These are phyloP conservation scores for Anthonomus grandis DNA, from an alignment of 1,140 invertebrate genomes.

Conservation along the genomic window DNA sequence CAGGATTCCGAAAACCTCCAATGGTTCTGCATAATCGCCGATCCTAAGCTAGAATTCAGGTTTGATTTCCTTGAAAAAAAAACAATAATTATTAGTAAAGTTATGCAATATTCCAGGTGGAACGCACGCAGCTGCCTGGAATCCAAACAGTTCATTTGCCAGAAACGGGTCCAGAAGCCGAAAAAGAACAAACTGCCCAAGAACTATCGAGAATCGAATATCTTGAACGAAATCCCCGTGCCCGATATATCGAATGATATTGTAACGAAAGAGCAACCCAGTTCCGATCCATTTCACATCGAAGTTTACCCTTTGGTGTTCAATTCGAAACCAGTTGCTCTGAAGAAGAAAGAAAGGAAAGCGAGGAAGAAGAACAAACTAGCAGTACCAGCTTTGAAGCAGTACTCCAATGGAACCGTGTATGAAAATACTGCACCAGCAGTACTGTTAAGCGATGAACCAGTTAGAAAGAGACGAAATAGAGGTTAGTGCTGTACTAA, in stretches of 20 bases:
- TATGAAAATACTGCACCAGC: neutral
- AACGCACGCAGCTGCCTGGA: conserved; percentile 23
- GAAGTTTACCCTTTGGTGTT: conserved; percentile 7
- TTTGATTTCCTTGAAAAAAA: neutral
- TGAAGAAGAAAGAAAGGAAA: conserved; percentile 2
- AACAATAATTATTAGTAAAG: conserved; percentile 1
- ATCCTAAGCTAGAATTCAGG: conserved; percentile 26
- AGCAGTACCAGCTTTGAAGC: conserved; percentile 1
- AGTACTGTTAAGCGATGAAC: conserved; percentile 1
- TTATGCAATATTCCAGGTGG: conserved; percentile 29
- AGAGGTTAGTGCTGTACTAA: conserved; percentile 3
- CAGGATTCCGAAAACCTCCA: conserved; percentile 12
- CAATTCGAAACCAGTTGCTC: neutral
- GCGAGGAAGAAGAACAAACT: conserved; percentile 1
- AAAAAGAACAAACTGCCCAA: conserved; percentile 7
- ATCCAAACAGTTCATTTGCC: conserved; percentile 30
- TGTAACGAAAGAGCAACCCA: neutral
- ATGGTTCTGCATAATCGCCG: conserved; percentile 30
- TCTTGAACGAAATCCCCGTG: conserved; percentile 22
- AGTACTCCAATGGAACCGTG: conserved; percentile 8
- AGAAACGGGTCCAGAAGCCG: conserved; percentile 23
- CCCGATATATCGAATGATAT: conserved; percentile 2
- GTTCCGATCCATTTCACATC: conserved; percentile 4
- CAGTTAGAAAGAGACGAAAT: conserved; percentile 8
- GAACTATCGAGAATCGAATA: conserved; percentile 11